Evolutionary conservation across 2,797 vertebrate genomes (phyloP), one percentile per base, ranked within the genome.

Genomic region (Enteromius anoplus): DNA sequence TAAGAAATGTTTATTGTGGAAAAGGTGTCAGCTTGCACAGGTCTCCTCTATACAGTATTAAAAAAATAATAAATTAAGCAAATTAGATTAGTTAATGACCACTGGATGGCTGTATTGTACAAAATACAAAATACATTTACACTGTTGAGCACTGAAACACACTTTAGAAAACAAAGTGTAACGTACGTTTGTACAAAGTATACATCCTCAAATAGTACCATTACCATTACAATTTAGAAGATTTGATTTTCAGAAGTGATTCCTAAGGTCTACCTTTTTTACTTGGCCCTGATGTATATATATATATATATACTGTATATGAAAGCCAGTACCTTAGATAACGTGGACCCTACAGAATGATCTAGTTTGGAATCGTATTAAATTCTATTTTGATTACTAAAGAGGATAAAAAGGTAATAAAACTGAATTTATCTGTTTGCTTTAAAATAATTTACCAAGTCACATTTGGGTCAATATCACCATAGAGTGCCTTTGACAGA

Each of bases 101-200:
- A 88, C 85, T 86, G 89, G 87, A 85, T 88, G 90, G 85, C 86
- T 84, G 19, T 1, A 60, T 60, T 15, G 62, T 68, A 73, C 29
- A 15, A 40, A 62, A 40, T 34, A 75, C 4, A 75, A 17, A 60
- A 14, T 9, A 45, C 42, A 62, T 45, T 76, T 14, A 29, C 23
- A 62, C 0, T 7, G 5, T 64, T 58, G 45, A 42, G 37, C 21
- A 76, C 37, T 23, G 51, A 9, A 8, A 21, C 11, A 3, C 21
- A 26, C n/a, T 75, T 73, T 8, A 26, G 29, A 51, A 75, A 15
- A 26, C 55, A 51, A 26, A 55, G 53, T 26, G 29, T 60, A 65
- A 73, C 55, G 9, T 49, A 23, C 5, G 19, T 62, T 72, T 45
- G 17, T 29, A 58, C 26, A n/a, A 60, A 70, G 15, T 37, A 69